Percentiles rank a stretch among this genome's conserved stretches.
Conservation (phyloP, 2,888 invertebrate species). For the Aricia artaxerxes region DNA sequence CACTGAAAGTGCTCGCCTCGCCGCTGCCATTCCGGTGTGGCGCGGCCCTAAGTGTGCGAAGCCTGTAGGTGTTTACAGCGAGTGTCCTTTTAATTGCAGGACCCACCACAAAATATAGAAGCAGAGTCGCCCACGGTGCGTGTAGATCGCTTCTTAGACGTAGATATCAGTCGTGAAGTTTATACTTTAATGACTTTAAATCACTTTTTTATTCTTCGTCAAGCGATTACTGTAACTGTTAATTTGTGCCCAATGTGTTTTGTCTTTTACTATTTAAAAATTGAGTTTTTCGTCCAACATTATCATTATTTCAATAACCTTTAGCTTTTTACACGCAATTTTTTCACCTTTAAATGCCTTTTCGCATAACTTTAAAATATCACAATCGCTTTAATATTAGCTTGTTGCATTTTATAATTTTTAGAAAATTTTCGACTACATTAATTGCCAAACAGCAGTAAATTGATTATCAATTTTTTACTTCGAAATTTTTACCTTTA, state of each 20-base stretch:
- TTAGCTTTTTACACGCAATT: not conserved
- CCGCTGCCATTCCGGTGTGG: too few relatives aligned
- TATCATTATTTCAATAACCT: not conserved
- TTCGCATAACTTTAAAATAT: not conserved
- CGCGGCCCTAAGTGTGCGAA: not conserved
- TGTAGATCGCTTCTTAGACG: conserved; percentile 37
- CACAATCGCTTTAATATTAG: not conserved
- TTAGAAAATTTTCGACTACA: too few relatives aligned
- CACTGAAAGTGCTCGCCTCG: too few relatives aligned
- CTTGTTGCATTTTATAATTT: not conserved
- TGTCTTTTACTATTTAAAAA: not conserved
- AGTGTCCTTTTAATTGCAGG: conserved; percentile 45
- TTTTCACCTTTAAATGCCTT: not conserved
- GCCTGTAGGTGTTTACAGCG: not conserved
- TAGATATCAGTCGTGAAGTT: conserved; percentile 32
- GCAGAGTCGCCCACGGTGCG: conserved; percentile 49
- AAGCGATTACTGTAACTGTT: not conserved
- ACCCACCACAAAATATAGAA: conserved; percentile 44
- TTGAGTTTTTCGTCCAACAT: not conserved
- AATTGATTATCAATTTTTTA: too few relatives aligned
- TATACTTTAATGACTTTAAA: conserved; percentile 21
- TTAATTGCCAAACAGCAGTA: too few relatives aligned
- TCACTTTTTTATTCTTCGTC: conserved; percentile 15
- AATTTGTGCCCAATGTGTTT: not conserved
- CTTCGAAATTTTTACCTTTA: too few relatives aligned